Evolutionary conservation across 2,113 vertebrate species (phyloP).

Genomic region (Pterocles orientalis): DNA sequence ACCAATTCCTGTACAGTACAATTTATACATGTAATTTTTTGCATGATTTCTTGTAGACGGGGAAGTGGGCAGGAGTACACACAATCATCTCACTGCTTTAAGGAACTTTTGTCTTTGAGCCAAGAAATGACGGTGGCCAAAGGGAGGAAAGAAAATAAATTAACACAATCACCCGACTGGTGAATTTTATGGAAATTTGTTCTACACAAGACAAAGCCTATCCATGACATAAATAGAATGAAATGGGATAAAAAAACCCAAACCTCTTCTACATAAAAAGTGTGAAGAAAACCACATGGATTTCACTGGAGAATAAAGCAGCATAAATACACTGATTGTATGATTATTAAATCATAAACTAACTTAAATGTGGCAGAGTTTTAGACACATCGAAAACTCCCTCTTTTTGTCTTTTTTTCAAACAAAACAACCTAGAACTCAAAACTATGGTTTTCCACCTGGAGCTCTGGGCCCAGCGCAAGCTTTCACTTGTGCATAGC

Average conservation of each 20-base stretch:
- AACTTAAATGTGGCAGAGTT: background rate
- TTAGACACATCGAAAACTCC: background rate
- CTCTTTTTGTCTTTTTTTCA: background rate
- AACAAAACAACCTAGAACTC: background rate
- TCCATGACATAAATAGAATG: background rate
- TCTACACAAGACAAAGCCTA: background rate
- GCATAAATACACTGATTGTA: background rate
- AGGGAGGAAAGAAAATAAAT: background rate
- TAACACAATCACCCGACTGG: accelerated
- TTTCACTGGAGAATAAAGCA: background rate
- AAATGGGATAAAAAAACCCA: background rate
- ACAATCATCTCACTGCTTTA: background rate
- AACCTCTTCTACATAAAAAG: background rate
- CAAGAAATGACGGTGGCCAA: background rate
- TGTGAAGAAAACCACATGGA: background rate
- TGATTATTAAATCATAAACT: background rate
- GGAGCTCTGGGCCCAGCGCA: background rate
- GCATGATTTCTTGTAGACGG: background rate
- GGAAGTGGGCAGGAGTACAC: background rate
- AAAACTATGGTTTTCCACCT: background rate
- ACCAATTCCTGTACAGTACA: background rate
- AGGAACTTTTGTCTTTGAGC: background rate
- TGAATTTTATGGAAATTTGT: background rate
- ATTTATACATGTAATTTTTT: background rate
- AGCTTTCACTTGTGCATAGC: background rate